Evolutionary conservation across 2,888 invertebrate genomes (phyloP), one percentile per base, ranked within the genome.

Genomic region (Trissolcus brochymenae): DNA sequence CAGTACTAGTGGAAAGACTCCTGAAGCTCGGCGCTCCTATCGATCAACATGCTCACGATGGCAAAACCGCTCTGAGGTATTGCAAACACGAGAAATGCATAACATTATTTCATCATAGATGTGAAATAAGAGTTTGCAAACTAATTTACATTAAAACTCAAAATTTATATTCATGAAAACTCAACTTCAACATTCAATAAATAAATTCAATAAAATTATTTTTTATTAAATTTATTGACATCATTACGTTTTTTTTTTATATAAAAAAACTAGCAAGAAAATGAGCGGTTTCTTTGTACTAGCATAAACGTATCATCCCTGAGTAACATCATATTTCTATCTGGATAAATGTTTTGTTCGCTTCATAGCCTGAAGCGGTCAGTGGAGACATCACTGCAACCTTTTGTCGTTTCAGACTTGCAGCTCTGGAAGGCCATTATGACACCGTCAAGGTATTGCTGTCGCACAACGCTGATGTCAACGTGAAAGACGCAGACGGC

Each of bases 401-500:
- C 72, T 79, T 76, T 76, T 75, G 54, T 73, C 57, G 67, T 81
- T 79, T 2, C 84, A 94, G 94, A 78, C 91, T 95, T 80, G 95
- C 96, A 16, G 95, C 96, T 0, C 89, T 96, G 16, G 95, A 95
- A 87, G 95, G 96, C 0, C 95, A 98, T 88, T 93, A 95, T 88
- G 95, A 95, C 79, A 92, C 94, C 2, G 94, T 94, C 2, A 91
- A 92, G 57, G 91, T 94, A 59, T 90, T 98, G 64, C 88, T 94
- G 60, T 89, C 92, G 60, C 92, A 94, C 82, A 94, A 94, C 60
- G 96, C 96, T 6, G 96, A 96, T 89, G 93, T 95, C 1, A 95
- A 97, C 89, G 94, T 96, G 49, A 93, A 95, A 85, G 98, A 98
- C 90, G 96, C 97, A 0, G 98, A 98, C 89, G 95, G 96, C 0